Conservation (phyloP, 2,797 vertebrate genomes). For the Ctenochaetus hawaiiensis region DNA sequence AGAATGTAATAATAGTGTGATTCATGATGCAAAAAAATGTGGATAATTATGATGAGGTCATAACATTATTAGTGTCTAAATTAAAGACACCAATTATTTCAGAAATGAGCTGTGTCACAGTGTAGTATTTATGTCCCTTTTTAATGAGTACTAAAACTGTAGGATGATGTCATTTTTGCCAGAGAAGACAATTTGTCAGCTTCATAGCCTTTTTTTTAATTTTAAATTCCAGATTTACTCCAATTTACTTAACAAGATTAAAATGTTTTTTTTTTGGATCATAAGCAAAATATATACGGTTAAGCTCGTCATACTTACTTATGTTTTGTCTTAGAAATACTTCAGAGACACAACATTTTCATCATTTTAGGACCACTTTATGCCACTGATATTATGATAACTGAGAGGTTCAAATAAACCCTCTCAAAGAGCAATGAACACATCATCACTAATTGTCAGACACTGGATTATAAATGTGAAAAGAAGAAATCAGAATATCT, state of each 20-base stretch:
- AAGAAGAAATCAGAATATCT: no score
- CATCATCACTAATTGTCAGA: no score
- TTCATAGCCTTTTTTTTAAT: not conserved
- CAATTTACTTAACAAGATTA: not conserved
- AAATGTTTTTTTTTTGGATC: not conserved
- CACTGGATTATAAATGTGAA: no score
- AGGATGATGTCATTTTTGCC: conserved; percentile 20
- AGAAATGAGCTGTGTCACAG: conserved; percentile 23
- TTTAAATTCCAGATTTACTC: not conserved
- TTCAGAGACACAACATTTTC: no score
- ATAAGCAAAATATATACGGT: no score
- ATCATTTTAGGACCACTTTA: no score
- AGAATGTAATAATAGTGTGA: conserved; percentile 33
- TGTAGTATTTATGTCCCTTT: conserved; percentile 9
- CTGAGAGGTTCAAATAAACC: no score
- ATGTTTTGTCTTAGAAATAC: no score
- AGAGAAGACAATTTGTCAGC: not conserved
- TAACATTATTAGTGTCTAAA: conserved; percentile 41
- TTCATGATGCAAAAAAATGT: conserved; percentile 22
- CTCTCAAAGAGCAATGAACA: no score
- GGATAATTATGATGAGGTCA: conserved; percentile 34
- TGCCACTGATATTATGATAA: no score
- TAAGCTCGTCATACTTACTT: no score
- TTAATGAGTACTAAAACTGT: conserved; percentile 1
- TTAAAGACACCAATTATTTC: conserved; percentile 38